phyloP scores from a whole-genome alignment of 2,113 vertebrate species.

The Leucosticte australis region DNA sequence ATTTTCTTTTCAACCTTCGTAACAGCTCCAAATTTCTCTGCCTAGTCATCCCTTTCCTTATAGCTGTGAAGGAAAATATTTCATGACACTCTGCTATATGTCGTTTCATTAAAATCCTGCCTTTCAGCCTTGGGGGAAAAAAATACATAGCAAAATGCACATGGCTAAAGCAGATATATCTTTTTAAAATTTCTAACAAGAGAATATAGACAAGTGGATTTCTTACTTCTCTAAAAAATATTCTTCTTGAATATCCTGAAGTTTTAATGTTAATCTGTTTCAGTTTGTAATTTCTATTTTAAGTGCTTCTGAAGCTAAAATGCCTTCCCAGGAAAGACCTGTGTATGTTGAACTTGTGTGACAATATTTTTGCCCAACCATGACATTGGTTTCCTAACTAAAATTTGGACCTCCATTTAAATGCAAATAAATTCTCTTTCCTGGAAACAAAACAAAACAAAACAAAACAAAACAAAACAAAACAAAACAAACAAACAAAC shows the following conservation, averaged over 20 bases:
- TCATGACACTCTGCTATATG: not conserved
- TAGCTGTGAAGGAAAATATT: not conserved
- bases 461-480: not conserved
- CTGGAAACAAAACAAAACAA: not conserved
- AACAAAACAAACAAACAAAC: not conserved
- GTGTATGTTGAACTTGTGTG: not conserved
- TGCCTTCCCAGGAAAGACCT: not conserved
- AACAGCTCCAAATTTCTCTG: not conserved
- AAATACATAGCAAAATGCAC: not conserved
- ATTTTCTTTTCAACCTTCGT: not conserved
- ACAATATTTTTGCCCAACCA: not conserved
- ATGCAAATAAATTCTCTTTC: not conserved
- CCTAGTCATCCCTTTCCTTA: not conserved
- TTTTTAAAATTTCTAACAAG: not conserved
- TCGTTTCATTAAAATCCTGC: not conserved
- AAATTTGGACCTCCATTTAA: not conserved
- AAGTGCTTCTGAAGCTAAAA: not conserved
- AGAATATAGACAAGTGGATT: not conserved
- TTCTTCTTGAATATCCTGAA: not conserved
- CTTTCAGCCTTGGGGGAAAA: not conserved
- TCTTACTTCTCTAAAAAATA: not conserved
- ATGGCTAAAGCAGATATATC: not conserved
- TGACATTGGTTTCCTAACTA: not conserved
- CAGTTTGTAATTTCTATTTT: not conserved
- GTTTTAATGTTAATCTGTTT: not conserved